Conservation (phyloP, 2,797 vertebrate species). For the Buphagus erythrorhynchus region DNA sequence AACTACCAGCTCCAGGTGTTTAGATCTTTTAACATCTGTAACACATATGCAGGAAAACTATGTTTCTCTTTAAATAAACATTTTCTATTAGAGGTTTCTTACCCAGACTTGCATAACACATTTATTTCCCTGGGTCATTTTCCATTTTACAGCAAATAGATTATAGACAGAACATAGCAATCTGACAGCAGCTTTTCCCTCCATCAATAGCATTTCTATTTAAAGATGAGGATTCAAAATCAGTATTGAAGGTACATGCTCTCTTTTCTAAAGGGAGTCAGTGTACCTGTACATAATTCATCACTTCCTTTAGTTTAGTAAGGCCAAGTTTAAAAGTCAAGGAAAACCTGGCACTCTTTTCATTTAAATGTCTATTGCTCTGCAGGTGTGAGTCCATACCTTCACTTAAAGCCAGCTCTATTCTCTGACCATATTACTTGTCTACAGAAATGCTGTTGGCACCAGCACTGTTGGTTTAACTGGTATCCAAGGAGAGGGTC, state of each 20-base stretch:
- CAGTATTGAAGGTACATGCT: background rate
- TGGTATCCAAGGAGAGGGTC: background rate
- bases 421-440: background rate
- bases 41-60: background rate
- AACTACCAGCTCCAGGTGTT: background rate
- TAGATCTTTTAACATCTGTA: background rate
- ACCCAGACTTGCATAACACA: background rate
- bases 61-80: background rate
- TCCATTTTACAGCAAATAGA: slow-evolving; percentile 62
- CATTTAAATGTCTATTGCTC: background rate
- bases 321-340: background rate
- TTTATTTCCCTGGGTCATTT: slow-evolving; percentile 67
- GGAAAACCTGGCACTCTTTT: background rate
- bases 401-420: background rate
- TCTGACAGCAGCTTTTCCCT: slow-evolving; percentile 30
- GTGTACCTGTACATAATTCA: background rate
- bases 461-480: background rate
- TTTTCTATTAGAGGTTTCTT: slow-evolving; percentile 18
- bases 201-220: slow-evolving; percentile 44
- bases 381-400: background rate
- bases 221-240: slow-evolving; percentile 38
- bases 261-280: background rate
- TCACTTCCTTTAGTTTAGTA: background rate
- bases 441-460: background rate
- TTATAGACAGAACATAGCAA: slow-evolving; percentile 21